Percentiles rank a stretch among this genome's conserved stretches.
Evolutionary conservation across 1,140 invertebrate genomes (phyloP).

Genomic region (Listronotus oregonensis): DNA sequence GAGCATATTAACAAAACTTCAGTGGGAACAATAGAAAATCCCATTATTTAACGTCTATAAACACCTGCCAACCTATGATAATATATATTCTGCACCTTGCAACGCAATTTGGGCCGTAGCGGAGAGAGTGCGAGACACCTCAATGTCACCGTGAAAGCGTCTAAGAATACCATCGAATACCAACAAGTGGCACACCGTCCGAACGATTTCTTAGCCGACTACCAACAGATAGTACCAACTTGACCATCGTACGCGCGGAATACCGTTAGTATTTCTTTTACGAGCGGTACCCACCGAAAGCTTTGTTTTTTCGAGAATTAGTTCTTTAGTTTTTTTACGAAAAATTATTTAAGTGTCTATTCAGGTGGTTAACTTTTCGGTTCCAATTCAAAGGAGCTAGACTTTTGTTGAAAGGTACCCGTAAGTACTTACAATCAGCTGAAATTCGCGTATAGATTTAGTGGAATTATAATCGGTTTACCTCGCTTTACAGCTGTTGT

Average conservation of each 20-base stretch:
- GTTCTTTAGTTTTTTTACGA: neutral
- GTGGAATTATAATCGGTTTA: too few relatives aligned
- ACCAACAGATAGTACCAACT: conserved; percentile 25
- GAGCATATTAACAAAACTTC: too few relatives aligned
- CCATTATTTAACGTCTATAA: neutral
- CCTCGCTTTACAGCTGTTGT: too few relatives aligned
- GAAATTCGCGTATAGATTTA: too few relatives aligned
- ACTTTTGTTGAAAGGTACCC: neutral
- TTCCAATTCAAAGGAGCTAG: neutral
- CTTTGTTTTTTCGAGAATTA: conserved; percentile 3
- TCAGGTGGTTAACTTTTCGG: neutral
- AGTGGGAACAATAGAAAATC: neutral
- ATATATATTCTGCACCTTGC: conserved; percentile 15
- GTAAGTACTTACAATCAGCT: too few relatives aligned
- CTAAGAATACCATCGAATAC: conserved; percentile 34
- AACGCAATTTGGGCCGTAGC: conserved; percentile 18
- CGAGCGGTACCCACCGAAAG: neutral
- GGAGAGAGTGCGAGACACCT: conserved; percentile 32
- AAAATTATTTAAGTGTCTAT: neutral
- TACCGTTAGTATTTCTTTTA: conserved; percentile 26
- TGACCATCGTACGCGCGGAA: conserved; percentile 28
- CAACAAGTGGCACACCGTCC: conserved; percentile 41
- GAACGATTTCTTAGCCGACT: conserved; percentile 19
- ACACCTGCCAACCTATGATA: conserved; percentile 14
- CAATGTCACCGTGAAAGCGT: conserved; percentile 42